Evolutionary conservation across 37 sponge, comb jelly and placozoan species (phyloP).

Genomic region (Beroe ovata): DNA sequence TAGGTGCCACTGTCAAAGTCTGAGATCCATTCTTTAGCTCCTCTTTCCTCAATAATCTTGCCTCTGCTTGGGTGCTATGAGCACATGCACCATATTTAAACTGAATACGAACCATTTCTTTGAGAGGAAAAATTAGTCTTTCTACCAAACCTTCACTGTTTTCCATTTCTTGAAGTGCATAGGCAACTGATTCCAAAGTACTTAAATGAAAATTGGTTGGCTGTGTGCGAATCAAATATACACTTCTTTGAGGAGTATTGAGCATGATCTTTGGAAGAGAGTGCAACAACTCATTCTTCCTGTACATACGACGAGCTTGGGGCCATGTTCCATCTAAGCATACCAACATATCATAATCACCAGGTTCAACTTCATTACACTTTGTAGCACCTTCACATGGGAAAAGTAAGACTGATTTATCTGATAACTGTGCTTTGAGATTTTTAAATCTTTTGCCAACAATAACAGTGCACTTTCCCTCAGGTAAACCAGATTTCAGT

Average conservation of each 20-base stretch:
- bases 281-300: slow-evolving; percentile 14
- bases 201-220: slow-evolving; percentile 36
- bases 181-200: slow-evolving; percentile 34
- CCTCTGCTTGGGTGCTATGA: slow-evolving; percentile 46
- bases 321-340: slow-evolving; percentile 63
- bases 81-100: slow-evolving; percentile 56
- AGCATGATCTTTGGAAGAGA: slow-evolving; percentile 39
- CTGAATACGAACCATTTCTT: slow-evolving; percentile 59
- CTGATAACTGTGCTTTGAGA: background rate
- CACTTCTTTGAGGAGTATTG: slow-evolving; percentile 13
- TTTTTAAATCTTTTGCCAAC: slow-evolving; percentile 55
- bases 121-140: background rate
- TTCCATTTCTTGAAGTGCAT: slow-evolving; percentile 54
- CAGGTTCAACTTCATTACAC: slow-evolving; percentile 3
- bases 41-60: slow-evolving; percentile 15
- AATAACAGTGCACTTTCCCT: slow-evolving; percentile 9
- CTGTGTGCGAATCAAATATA: slow-evolving; percentile 56
- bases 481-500: background rate
- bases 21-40: slow-evolving; percentile 24
- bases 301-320: slow-evolving; percentile 27
- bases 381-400: slow-evolving; percentile 21
- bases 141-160: slow-evolving; percentile 3
- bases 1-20: slow-evolving; percentile 8
- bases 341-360: slow-evolving; percentile 8
- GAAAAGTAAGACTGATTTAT: slow-evolving; percentile 1